Evolutionary conservation across 2,888 invertebrate species (phyloP), one percentile per base, ranked within the genome.

Genomic region (Brachyptera risi): DNA sequence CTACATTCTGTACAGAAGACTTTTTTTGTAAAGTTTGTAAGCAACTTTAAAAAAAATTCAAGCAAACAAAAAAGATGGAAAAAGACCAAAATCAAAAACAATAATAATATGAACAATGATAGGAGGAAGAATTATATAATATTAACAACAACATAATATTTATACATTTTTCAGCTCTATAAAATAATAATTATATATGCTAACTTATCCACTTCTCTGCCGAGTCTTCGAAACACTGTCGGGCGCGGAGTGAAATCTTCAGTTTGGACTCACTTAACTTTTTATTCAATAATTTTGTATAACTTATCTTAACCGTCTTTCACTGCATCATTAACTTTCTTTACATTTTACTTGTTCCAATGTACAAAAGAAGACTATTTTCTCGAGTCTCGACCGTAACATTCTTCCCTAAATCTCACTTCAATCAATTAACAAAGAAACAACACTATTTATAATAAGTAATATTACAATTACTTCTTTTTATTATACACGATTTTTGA

Each of bases 361-460:
- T 54, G 54, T 54, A 54, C 54, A 54, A 54, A 54, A 54, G 19
- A 21, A 44, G 44, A 44, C 54, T 21, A 37, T 9, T 37, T 23
- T 15, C 21, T 7, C 24, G 11, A 23, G 47, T 42, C 31, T 31
- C 31, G 11, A 11, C 47, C 23, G 24, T 19, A 47, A 3, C 24
- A 21, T 7, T 42, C 42, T 19, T 47, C 21, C 47, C 15, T 21
- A 47, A 7, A 21, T 47, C 19, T 47, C 47, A 23, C 23, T 47
- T 24, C 24, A 9, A 47, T 21, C 24, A 21, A 21, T 47, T 21
- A 47, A 47, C 47, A 47, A 42, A 47, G 47, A 47, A 47, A 47
- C 47, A 47, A 42, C 21, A 21, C 11, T 42, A 47, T 47, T 47
- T 47, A 47, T 47, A 42, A 9, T 42, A 47, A 47, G 47, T 24